phyloP scores from a whole-genome alignment of 2,797 vertebrate genomes.

The Morelia viridis region DNA sequence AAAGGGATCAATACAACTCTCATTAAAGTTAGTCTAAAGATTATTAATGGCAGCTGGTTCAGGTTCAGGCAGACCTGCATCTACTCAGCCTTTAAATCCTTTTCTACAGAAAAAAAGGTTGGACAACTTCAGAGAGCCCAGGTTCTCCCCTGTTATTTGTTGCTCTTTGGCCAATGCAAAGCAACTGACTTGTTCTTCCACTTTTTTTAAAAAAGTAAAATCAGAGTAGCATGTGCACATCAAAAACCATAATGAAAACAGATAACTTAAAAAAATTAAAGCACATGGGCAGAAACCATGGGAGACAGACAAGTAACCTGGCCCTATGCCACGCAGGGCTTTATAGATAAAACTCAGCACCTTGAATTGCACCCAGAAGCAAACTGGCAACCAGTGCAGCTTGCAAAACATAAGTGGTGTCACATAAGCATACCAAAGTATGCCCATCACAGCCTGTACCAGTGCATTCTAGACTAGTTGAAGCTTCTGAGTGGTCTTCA shows the following conservation, averaged over 20 bases:
- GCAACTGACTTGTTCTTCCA: not conserved
- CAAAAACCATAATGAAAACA: not conserved
- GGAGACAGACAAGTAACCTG: not conserved
- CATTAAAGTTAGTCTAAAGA: slow-evolving; percentile 44
- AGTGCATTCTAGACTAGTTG: too few relatives aligned
- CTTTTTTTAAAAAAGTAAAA: not conserved
- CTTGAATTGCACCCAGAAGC: too few relatives aligned
- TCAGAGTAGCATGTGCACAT: not conserved
- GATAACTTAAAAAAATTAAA: not conserved
- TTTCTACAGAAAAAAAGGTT: not conserved
- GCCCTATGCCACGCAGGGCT: not conserved
- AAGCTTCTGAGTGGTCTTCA: too few relatives aligned
- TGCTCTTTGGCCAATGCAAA: not conserved
- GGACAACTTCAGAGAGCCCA: not conserved
- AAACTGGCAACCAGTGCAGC: too few relatives aligned
- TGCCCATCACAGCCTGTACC: too few relatives aligned
- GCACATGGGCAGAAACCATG: not conserved
- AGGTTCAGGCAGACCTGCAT: slow-evolving; percentile 11
- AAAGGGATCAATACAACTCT: not conserved
- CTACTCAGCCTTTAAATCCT: slow-evolving; percentile 1
- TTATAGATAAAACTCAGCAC: too few relatives aligned
- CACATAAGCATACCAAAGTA: too few relatives aligned
- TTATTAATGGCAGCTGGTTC: slow-evolving; percentile 41
- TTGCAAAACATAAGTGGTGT: too few relatives aligned
- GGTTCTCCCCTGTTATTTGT: not conserved